Conservation (phyloP, 2,113 vertebrate species). For the Datnioides undecimradiatus region DNA sequence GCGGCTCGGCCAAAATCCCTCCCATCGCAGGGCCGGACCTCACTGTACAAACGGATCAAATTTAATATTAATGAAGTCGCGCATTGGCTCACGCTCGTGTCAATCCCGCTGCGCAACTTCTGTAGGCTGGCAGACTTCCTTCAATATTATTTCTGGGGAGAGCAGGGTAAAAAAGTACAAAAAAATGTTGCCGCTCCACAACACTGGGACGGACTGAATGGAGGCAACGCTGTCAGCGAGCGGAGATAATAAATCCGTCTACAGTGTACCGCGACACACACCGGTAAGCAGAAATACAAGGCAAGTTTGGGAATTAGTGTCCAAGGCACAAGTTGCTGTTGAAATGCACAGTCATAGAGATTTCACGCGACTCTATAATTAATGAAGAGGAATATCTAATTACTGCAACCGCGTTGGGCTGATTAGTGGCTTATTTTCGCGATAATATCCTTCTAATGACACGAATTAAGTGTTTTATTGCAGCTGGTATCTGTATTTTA, state of each 20-base stretch:
- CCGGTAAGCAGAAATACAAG: constrained; percentile 67
- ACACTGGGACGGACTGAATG: constrained; percentile 87
- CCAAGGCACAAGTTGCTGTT: constrained; percentile 49
- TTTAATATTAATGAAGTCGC: constrained; percentile 74
- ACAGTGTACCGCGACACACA: constrained; percentile 64
- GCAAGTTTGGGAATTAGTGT: constrained; percentile 58
- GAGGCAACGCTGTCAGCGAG: constrained; percentile 71
- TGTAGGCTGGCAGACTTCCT: constrained; percentile 82
- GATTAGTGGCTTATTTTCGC: constrained; percentile 16
- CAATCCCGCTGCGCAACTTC: constrained; percentile 76
- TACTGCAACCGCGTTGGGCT: constrained; percentile 39
- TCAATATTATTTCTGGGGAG: constrained; percentile 86
- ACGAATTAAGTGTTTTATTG: not conserved
- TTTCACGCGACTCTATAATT: constrained; percentile 50
- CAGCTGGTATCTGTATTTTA: not conserved
- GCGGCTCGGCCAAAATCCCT: constrained; percentile 47
- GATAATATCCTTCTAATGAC: not conserved
- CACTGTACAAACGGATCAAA: constrained; percentile 34
- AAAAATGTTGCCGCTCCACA: constrained; percentile 88
- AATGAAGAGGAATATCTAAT: constrained; percentile 41
- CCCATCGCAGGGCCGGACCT: constrained; percentile 71
- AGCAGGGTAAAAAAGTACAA: constrained; percentile 90
- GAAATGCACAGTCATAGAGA: constrained; percentile 54
- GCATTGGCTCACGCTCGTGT: constrained; percentile 78
- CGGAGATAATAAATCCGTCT: constrained; percentile 68